Conservation (phyloP, 2,113 vertebrate species). For the Setophaga kirtlandii region DNA sequence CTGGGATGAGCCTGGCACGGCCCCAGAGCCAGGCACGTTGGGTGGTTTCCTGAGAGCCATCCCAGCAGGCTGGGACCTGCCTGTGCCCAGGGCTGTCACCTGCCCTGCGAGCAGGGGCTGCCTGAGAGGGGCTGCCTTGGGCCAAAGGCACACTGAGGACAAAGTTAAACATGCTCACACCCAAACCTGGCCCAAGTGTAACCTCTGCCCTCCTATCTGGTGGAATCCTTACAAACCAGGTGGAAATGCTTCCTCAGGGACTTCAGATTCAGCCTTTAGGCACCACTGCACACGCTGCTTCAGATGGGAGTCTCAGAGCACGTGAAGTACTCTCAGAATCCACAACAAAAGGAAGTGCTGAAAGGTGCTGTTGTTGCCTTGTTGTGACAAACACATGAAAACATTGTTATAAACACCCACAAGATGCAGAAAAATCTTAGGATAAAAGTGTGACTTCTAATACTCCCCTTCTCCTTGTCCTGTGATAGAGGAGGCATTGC, state of each 20-base stretch:
- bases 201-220: background rate
- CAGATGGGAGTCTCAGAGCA: background rate
- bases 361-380: background rate
- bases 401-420: background rate
- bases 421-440: background rate
- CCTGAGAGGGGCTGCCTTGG: fast-evolving
- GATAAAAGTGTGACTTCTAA: background rate
- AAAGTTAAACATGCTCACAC: background rate
- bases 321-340: background rate
- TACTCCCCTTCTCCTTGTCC: background rate
- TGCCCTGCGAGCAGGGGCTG: fast-evolving
- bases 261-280: background rate
- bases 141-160: background rate
- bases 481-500: background rate
- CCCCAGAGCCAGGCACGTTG: no score
- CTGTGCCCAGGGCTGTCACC: background rate
- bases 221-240: background rate
- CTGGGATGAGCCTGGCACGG: background rate
- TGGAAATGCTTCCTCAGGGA: background rate
- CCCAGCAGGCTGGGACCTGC: background rate
- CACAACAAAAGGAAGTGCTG: background rate
- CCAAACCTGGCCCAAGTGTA: background rate
- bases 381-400: background rate
- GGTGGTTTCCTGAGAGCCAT: background rate
- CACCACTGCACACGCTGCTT: background rate